These are phyloP conservation scores for Hiodon tergisus DNA, from an alignment of 2,113 vertebrate species.

Conservation along the genomic window DNA sequence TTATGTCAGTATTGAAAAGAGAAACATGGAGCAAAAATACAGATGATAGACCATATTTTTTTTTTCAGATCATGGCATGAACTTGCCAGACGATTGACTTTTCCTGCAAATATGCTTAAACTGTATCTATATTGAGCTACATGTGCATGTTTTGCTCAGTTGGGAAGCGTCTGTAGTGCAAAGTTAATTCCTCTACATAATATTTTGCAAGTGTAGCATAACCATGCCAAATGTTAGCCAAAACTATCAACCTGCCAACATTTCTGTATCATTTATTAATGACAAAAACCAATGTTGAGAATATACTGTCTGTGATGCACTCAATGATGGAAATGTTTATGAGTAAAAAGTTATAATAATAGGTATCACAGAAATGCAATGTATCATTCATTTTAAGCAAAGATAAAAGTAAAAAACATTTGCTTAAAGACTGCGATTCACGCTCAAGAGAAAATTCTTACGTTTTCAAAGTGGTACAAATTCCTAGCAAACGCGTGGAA, in stretches of 20 bases:
- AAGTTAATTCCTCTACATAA: background rate
- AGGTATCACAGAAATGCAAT: background rate
- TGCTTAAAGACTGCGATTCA: background rate
- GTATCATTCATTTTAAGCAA: background rate
- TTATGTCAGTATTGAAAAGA: background rate
- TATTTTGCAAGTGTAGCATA: constrained; percentile 6
- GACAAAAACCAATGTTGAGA: background rate
- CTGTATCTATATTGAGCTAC: background rate
- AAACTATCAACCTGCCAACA: background rate
- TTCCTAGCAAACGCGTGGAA: background rate
- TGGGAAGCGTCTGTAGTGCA: background rate
- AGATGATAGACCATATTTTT: background rate
- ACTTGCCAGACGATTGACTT: background rate
- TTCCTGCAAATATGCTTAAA: background rate
- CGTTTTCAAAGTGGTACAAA: background rate
- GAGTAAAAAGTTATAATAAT: background rate
- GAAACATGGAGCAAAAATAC: background rate
- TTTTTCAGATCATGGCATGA: background rate
- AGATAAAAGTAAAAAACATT: background rate
- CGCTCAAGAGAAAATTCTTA: background rate
- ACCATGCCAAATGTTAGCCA: background rate
- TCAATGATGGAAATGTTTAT: background rate
- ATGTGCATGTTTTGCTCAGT: background rate
- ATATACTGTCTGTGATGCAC: background rate
- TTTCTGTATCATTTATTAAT: constrained; percentile 7